phyloP scores from a whole-genome alignment of 2,888 invertebrate genomes.

The Drosophila maculinotata region DNA sequence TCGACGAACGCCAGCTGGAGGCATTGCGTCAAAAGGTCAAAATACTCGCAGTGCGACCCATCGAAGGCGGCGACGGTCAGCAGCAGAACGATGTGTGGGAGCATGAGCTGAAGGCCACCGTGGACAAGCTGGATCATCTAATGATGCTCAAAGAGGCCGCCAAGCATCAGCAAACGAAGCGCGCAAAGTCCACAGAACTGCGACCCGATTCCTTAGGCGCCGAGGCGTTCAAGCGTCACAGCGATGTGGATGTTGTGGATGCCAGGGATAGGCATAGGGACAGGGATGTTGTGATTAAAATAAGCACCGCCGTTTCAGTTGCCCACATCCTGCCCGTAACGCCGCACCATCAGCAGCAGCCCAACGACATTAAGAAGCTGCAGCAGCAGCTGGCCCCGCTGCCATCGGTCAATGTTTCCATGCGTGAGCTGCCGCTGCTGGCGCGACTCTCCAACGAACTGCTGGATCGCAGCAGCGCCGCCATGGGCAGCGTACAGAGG shows the following conservation, averaged over 20 bases:
- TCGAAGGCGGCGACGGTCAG: conserved; percentile 90
- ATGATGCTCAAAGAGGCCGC: conserved; percentile 86
- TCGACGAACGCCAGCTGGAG: conserved; percentile 87
- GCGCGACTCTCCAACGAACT: conserved; percentile 83
- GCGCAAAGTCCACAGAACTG: conserved; percentile 45
- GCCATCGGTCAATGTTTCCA: conserved; percentile 84
- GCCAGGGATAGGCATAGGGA: no score
- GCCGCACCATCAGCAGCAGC: conserved; percentile 75
- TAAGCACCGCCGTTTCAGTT: conserved; percentile 37
- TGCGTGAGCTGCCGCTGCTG: conserved; percentile 84
- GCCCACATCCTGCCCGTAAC: conserved; percentile 82
- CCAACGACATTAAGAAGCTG: conserved; percentile 79
- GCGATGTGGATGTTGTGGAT: conserved; percentile 59
- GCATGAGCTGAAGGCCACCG: conserved; percentile 90
- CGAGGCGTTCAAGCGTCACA: conserved; percentile 71
- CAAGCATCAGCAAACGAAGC: conserved; percentile 59
- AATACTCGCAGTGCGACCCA: conserved; percentile 90
- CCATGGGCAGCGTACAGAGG: conserved; percentile 66
- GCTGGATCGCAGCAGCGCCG: conserved; percentile 77
- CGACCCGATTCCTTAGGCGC: conserved; percentile 82
- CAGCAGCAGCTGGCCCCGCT: conserved; percentile 83
- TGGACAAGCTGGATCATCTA: conserved; percentile 91
- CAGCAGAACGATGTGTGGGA: conserved; percentile 89
- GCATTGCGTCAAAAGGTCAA: conserved; percentile 89
- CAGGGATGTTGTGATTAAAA: conserved; percentile 61